A percentile compares a stretch with the other conserved stretches of the same genome.
Conservation (phyloP, 2,113 vertebrate species). For the Phylloscopus trochilus region DNA sequence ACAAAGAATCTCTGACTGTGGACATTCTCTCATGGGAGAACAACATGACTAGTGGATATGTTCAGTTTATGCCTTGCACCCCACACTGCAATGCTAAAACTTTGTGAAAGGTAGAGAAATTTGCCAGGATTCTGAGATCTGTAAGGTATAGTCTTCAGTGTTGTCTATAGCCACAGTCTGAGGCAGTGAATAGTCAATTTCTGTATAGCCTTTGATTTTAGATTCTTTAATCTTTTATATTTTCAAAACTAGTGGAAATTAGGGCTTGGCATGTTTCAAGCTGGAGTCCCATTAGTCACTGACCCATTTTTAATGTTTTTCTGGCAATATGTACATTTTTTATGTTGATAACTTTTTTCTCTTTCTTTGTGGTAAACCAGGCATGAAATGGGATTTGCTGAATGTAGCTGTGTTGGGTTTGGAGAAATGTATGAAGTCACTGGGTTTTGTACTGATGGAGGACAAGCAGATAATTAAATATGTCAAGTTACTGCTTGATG, state of each 20-base stretch:
- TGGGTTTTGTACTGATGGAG: neutral
- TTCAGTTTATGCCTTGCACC: neutral
- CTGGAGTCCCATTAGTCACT: neutral
- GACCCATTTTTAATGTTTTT: neutral
- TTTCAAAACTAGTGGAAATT: neutral
- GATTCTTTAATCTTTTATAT: neutral
- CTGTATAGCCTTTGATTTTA: neutral
- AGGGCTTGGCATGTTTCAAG: neutral
- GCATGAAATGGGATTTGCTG: neutral
- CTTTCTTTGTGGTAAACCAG: neutral
- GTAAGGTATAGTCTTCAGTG: neutral
- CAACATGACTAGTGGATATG: neutral
- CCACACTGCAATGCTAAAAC: neutral
- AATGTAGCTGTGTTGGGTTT: neutral
- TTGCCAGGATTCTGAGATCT: neutral
- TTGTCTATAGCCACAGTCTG: neutral
- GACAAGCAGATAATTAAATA: neutral
- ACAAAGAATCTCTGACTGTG: neutral
- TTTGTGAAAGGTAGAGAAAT: neutral
- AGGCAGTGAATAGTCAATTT: neutral
- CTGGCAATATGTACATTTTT: neutral
- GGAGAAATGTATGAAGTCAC: neutral
- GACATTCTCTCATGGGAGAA: neutral
- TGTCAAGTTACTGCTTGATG: neutral
- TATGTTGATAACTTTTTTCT: neutral